These are phyloP conservation scores for Tanytarsus gracilentus DNA, from an alignment of 2,888 invertebrate species.

Conservation along the genomic window DNA sequence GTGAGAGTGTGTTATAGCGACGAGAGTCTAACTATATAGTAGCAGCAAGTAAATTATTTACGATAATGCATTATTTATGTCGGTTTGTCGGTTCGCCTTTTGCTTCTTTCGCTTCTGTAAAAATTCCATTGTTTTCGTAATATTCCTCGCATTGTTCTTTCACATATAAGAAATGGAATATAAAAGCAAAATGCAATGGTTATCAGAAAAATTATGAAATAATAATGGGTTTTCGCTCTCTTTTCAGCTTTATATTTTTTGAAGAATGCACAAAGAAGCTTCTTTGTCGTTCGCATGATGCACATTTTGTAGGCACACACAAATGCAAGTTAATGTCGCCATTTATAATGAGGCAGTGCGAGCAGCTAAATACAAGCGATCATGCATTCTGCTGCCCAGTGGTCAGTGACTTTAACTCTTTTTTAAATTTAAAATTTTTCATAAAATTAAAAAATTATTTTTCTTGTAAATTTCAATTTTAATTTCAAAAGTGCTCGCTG, in stretches of 20 bases:
- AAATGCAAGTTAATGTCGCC: slow-evolving; percentile 12
- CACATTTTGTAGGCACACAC: too few relatives aligned
- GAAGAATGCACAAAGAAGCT: slow-evolving; percentile 4
- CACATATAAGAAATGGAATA: too few relatives aligned
- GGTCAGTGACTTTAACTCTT: too few relatives aligned
- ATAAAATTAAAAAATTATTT: too few relatives aligned
- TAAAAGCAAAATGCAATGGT: not conserved
- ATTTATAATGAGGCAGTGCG: slow-evolving; percentile 6
- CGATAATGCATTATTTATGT: slow-evolving; percentile 15
- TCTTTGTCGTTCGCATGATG: slow-evolving; percentile 9
- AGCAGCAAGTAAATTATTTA: slow-evolving; percentile 12
- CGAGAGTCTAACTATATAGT: slow-evolving; percentile 12
- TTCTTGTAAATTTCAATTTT: not conserved
- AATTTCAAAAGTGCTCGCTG: not conserved
- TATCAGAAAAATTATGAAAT: slow-evolving; percentile 14
- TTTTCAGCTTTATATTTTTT: not conserved
- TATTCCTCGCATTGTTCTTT: not conserved
- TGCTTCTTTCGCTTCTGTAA: slow-evolving; percentile 12
- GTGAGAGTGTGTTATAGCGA: not conserved
- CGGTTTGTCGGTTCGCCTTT: slow-evolving; percentile 15
- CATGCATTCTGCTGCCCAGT: too few relatives aligned
- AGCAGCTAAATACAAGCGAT: slow-evolving; percentile 9
- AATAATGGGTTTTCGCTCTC: slow-evolving; percentile 7
- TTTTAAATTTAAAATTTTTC: too few relatives aligned
- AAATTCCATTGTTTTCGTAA: slow-evolving; percentile 15